A percentile compares a stretch with the other conserved stretches of the same genome.
These are phyloP conservation scores for Dicrostonyx torquatus DNA, from an alignment of 2,797 vertebrate species.

Conservation along the genomic window DNA sequence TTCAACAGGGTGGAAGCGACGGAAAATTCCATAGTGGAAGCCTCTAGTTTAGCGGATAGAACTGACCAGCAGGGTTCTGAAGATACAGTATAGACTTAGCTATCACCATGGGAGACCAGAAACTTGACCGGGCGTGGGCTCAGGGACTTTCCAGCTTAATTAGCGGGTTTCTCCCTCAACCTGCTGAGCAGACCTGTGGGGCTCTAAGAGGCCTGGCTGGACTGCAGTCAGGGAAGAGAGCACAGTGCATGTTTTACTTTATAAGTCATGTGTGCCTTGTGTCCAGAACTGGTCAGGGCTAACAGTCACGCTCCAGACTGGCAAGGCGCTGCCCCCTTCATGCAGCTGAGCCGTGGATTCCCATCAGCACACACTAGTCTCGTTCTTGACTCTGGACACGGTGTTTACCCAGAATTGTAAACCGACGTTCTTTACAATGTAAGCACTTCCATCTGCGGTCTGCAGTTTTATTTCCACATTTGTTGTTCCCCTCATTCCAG, in stretches of 20 bases:
- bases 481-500: neutral
- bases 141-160: neutral
- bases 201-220: neutral
- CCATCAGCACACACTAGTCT: neutral
- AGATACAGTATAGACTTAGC: neutral
- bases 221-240: neutral
- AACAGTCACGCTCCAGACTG: neutral
- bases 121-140: neutral
- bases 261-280: neutral
- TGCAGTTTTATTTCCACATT: neutral
- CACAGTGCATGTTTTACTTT: neutral
- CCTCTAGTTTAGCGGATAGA: neutral
- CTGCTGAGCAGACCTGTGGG: neutral
- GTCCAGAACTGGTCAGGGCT: neutral
- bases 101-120: neutral
- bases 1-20: neutral
- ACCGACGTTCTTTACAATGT: neutral
- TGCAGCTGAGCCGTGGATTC: neutral
- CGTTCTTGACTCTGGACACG: neutral
- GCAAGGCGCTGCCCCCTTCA: neutral
- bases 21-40: neutral
- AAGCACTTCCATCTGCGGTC: neutral
- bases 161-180: conserved; percentile 30
- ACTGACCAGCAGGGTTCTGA: conserved; percentile 9
- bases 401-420: neutral